These are phyloP conservation scores for Meriones psammophilus DNA, from an alignment of 2,797 vertebrate species.

Conservation along the genomic window DNA sequence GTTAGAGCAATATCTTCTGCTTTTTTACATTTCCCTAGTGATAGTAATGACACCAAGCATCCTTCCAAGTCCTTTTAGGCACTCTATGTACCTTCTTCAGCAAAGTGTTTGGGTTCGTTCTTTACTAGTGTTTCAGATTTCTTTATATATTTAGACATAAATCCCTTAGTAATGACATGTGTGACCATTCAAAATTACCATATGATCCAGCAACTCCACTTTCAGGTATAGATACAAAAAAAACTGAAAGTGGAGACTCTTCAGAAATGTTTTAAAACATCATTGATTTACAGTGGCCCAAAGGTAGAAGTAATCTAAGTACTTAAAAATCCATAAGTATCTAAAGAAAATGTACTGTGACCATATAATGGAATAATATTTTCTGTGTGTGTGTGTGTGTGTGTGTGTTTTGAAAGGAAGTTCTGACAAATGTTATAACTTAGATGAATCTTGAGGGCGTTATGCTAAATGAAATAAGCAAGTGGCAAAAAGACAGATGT, in stretches of 20 bases:
- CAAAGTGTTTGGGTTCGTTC: constrained; percentile 18
- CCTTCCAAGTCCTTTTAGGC: constrained; percentile 27
- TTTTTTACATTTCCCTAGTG: constrained; percentile 9
- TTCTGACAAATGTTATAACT: background rate
- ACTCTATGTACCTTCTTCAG: background rate
- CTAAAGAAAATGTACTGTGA: background rate
- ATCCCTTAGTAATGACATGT: constrained; percentile 22
- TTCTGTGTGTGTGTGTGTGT: background rate
- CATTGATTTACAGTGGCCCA: background rate
- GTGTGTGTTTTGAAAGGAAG: background rate
- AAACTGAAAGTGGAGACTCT: background rate
- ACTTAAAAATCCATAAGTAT: background rate
- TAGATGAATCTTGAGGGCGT: background rate
- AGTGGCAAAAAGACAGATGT: constrained; percentile 25
- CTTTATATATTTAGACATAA: constrained; percentile 5
- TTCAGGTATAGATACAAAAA: too few species aligned
- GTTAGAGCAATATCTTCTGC: background rate
- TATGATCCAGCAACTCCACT: too few species aligned
- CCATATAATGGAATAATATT: background rate
- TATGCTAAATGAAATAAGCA: background rate
- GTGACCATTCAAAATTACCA: constrained; percentile 13
- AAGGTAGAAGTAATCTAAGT: background rate
- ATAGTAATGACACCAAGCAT: background rate
- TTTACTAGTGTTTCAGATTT: constrained; percentile 50
- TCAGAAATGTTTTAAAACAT: constrained; percentile 21